These are phyloP conservation scores for Drosophila suboccidentalis DNA, from an alignment of 2,888 invertebrate species.

Conservation along the genomic window DNA sequence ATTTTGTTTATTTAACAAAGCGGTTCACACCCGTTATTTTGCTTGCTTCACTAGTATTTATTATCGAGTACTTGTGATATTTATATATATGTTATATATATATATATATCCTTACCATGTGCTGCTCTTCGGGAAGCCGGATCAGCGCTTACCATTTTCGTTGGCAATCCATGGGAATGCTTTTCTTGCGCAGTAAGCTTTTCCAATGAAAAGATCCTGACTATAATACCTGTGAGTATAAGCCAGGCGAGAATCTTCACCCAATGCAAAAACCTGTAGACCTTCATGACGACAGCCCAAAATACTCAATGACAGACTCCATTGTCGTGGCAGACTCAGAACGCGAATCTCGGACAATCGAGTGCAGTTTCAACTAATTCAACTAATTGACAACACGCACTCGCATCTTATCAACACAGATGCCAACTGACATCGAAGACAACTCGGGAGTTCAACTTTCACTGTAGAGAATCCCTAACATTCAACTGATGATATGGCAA, in stretches of 20 bases:
- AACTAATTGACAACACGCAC: constrained; percentile 2
- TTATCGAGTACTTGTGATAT: too few species aligned
- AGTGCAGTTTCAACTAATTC: background rate
- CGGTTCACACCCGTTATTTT: too few species aligned
- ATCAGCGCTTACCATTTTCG: background rate
- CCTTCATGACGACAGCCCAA: constrained; percentile 23
- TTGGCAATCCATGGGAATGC: background rate
- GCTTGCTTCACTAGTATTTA: too few species aligned
- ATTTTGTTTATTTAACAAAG: too few species aligned
- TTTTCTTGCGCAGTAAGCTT: background rate
- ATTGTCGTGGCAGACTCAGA: background rate
- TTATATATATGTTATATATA: too few species aligned
- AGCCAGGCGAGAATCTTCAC: constrained; percentile 28
- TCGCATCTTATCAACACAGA: background rate
- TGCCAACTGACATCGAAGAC: background rate
- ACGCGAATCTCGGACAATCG: background rate
- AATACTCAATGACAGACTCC: background rate
- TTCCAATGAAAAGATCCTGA: constrained; percentile 2
- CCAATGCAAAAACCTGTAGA: constrained; percentile 13
- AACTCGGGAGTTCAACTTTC: background rate
- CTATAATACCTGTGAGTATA: background rate
- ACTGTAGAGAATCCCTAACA: background rate
- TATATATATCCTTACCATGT: constrained; percentile 11
- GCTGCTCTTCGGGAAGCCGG: background rate
- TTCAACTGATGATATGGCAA: background rate